Percentiles rank a stretch among this genome's conserved stretches.
Conservation (phyloP, 1,140 invertebrate species). For the Megathymus violae region DNA sequence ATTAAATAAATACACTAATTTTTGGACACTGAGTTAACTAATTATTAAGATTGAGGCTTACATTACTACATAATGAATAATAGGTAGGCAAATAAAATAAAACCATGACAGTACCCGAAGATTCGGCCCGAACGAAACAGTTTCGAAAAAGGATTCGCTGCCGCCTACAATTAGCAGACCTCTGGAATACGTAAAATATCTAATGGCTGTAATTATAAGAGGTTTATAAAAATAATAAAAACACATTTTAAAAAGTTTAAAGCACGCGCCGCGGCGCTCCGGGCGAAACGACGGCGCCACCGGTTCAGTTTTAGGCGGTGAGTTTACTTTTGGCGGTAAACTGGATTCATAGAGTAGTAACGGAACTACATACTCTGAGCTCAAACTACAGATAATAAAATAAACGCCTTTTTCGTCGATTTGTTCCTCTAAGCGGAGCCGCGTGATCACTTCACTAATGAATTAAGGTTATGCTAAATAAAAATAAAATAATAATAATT, state of each 20-base stretch:
- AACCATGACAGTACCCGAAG: not conserved
- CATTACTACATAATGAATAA: not conserved
- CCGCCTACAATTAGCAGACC: slow-evolving; percentile 46
- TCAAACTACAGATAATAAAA: too few relatives aligned
- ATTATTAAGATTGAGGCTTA: too few relatives aligned
- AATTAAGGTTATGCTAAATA: too few relatives aligned
- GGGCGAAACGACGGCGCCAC: slow-evolving; percentile 46
- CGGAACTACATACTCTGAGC: too few relatives aligned
- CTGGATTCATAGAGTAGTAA: slow-evolving; percentile 8
- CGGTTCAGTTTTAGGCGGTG: slow-evolving; percentile 3
- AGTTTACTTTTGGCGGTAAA: slow-evolving; percentile 30
- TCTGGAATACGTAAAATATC: slow-evolving; percentile 52
- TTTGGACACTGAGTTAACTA: too few relatives aligned
- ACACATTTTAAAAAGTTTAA: slow-evolving; percentile 35
- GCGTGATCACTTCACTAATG: too few relatives aligned
- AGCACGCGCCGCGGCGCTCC: slow-evolving; percentile 52
- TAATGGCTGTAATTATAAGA: slow-evolving; percentile 55
- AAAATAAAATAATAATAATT: too few relatives aligned
- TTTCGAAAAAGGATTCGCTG: slow-evolving; percentile 25
- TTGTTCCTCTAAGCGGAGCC: too few relatives aligned
- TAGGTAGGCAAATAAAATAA: slow-evolving; percentile 6
- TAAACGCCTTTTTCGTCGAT: too few relatives aligned
- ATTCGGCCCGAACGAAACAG: slow-evolving; percentile 15
- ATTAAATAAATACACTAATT: too few relatives aligned
- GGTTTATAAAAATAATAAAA: slow-evolving; percentile 50